Conservation (phyloP, 2,797 vertebrate species). For the Choloepus didactylus region DNA sequence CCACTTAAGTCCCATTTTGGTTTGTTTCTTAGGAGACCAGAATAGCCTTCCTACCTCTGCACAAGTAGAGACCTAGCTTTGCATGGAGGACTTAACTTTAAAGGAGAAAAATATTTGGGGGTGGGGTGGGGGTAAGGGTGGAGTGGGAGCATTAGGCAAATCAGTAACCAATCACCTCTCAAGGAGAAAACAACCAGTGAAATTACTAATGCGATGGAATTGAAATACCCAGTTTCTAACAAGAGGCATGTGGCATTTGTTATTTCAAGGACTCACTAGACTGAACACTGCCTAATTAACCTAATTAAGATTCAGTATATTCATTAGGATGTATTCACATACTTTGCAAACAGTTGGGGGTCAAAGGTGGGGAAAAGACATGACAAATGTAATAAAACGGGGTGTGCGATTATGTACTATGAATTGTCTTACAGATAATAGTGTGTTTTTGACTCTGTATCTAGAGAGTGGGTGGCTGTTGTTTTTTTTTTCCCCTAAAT, state of each 20-base stretch:
- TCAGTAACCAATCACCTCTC: neutral
- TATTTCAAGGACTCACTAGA: slow-evolving; percentile 46
- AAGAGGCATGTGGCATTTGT: slow-evolving; percentile 18
- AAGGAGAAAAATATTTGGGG: neutral
- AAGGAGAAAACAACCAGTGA: slow-evolving; percentile 36
- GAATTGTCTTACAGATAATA: slow-evolving; percentile 6
- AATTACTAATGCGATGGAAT: slow-evolving; percentile 37
- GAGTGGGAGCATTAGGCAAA: neutral
- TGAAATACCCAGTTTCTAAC: slow-evolving; percentile 48
- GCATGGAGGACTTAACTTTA: slow-evolving; percentile 28
- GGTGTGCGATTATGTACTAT: neutral
- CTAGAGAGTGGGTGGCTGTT: neutral
- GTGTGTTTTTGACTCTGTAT: slow-evolving; percentile 27
- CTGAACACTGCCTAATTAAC: slow-evolving; percentile 61
- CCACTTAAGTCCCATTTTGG: neutral
- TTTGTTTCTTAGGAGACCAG: neutral
- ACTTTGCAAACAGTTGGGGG: slow-evolving; percentile 59
- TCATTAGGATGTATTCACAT: slow-evolving; percentile 51
- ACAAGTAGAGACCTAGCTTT: neutral
- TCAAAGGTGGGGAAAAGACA: slow-evolving; percentile 56
- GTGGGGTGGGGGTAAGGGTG: neutral
- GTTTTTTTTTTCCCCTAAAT: neutral
- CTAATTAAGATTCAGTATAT: slow-evolving; percentile 69
- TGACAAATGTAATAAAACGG: slow-evolving; percentile 24
- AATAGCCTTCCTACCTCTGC: neutral